These are phyloP conservation scores for Acyrthosiphon pisum DNA, from an alignment of 1,140 invertebrate genomes.

Conservation along the genomic window DNA sequence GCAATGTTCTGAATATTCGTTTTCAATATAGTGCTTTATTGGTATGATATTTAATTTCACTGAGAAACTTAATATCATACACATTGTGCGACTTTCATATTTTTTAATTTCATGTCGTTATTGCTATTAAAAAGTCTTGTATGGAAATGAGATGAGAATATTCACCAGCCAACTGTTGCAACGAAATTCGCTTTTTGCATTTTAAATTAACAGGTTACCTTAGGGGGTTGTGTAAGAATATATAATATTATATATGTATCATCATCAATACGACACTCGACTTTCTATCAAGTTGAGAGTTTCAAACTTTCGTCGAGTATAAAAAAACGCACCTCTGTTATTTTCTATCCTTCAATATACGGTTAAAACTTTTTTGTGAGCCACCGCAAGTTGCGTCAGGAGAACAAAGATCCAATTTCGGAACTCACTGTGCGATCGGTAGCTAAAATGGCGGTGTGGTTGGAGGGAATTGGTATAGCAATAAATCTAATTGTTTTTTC, in stretches of 20 bases:
- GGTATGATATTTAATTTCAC: background rate
- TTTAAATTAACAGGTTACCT: conserved; percentile 54
- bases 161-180: conserved; percentile 47
- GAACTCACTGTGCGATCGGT: conserved; percentile 38
- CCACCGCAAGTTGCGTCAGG: background rate
- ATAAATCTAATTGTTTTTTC: conserved; percentile 57
- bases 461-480: conserved; percentile 40
- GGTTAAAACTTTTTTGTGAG: conserved; percentile 22
- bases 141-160: conserved; percentile 44
- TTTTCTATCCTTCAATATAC: conserved; percentile 25
- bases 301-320: conserved; percentile 25
- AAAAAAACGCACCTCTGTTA: conserved; percentile 26
- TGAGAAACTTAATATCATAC: background rate
- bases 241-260: background rate
- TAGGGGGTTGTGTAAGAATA: background rate
- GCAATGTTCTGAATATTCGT: background rate
- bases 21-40: background rate
- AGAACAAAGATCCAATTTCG: conserved; percentile 55
- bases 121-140: background rate
- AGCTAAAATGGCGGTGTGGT: conserved; percentile 35
- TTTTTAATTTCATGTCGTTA: background rate
- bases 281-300: conserved; percentile 40
- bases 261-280: conserved; percentile 23
- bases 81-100: conserved; percentile 1
- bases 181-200: conserved; percentile 1